These are phyloP conservation scores for Eristalinus sepulchralis DNA, from an alignment of 2,888 invertebrate genomes.

Conservation along the genomic window DNA sequence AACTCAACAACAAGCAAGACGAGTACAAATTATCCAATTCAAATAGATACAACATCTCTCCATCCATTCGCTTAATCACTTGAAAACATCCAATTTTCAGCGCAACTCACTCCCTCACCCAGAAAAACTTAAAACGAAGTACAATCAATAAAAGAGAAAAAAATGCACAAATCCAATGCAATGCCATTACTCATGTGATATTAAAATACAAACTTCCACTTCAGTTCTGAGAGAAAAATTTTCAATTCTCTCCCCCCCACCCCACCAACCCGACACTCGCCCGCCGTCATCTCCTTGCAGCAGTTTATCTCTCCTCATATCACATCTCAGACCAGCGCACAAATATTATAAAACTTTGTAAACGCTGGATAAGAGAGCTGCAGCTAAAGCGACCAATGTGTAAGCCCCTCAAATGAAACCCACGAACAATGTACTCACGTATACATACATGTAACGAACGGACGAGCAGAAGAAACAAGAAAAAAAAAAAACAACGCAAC, in stretches of 20 bases:
- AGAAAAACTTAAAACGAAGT: background rate
- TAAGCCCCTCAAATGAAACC: slow-evolving; percentile 49
- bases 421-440: slow-evolving; percentile 44
- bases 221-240: slow-evolving; percentile 52
- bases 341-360: slow-evolving; percentile 62
- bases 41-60: background rate
- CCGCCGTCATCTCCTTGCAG: background rate
- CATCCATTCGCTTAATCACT: background rate
- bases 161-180: background rate
- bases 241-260: slow-evolving; percentile 31
- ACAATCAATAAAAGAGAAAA: background rate
- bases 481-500: background rate
- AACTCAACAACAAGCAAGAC: too few species aligned
- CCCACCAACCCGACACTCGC: slow-evolving; percentile 15
- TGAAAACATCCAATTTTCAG: background rate
- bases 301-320: slow-evolving; percentile 52
- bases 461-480: background rate
- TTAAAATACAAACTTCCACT: slow-evolving; percentile 48
- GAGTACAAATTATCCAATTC: too few species aligned
- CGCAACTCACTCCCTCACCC: background rate
- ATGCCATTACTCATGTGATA: slow-evolving; percentile 54
- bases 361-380: slow-evolving; percentile 48
- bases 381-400: slow-evolving; percentile 5
- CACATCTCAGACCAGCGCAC: slow-evolving; percentile 41
- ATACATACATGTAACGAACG: background rate